These are phyloP conservation scores for Eidolon helvum DNA, from an alignment of 2,113 vertebrate genomes.

Conservation along the genomic window DNA sequence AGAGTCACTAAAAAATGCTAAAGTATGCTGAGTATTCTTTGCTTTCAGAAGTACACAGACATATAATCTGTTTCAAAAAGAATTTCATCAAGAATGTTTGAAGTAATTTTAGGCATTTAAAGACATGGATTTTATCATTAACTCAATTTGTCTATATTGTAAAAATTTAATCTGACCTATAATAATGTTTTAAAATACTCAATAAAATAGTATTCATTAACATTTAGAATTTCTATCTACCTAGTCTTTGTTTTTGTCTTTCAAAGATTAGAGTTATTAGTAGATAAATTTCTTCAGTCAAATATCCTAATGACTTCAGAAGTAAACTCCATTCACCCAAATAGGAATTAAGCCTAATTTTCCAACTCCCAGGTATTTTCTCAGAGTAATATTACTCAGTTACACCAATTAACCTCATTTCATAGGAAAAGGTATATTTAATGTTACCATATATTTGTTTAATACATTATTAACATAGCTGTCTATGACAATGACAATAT, in stretches of 20 bases:
- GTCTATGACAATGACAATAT: neutral
- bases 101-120: constrained; percentile 18
- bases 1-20: neutral
- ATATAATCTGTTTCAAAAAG: neutral
- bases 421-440: neutral
- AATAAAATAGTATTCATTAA: neutral
- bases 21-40: neutral
- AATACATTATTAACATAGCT: neutral
- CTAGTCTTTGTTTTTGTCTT: neutral
- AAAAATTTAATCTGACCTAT: neutral
- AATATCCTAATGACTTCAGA: neutral
- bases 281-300: neutral
- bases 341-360: neutral
- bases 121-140: neutral
- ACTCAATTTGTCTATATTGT: neutral
- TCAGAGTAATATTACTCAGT: neutral
- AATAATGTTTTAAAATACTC: neutral
- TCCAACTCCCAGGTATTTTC: neutral
- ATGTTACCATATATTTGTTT: neutral
- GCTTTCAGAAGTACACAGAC: neutral
- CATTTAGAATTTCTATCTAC: neutral
- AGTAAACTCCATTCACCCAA: neutral
- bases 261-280: neutral
- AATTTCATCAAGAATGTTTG: neutral
- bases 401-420: neutral